Percentiles rank a stretch among this genome's conserved stretches.
These are phyloP conservation scores for Chloroceryle inda DNA, from an alignment of 2,797 vertebrate genomes.

Conservation along the genomic window DNA sequence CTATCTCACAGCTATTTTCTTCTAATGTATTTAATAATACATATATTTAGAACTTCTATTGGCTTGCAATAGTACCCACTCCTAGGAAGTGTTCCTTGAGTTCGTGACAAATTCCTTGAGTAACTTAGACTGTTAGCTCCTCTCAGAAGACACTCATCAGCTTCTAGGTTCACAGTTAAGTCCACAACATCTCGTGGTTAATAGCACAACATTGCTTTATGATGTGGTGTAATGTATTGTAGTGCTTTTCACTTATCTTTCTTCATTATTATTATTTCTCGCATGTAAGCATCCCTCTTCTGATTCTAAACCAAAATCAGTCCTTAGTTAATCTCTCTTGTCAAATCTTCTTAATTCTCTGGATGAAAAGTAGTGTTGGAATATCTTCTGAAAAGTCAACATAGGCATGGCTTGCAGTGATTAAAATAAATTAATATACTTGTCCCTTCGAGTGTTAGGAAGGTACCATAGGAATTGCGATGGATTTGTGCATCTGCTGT, in stretches of 20 bases:
- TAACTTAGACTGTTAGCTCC: background rate
- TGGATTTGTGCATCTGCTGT: fast-evolving
- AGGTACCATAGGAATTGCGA: background rate
- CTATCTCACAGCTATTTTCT: background rate
- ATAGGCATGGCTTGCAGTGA: background rate
- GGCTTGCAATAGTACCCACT: background rate
- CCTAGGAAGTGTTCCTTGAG: background rate
- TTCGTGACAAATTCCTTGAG: background rate
- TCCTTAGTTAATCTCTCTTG: constrained; percentile 6
- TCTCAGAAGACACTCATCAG: background rate
- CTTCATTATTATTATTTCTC: background rate
- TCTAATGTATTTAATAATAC: background rate
- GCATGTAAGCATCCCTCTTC: background rate
- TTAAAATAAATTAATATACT: background rate
- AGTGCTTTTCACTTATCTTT: background rate
- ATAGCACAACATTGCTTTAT: background rate
- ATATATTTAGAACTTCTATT: background rate
- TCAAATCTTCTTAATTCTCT: background rate
- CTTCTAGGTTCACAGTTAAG: background rate
- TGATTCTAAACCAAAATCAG: background rate
- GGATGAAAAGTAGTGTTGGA: background rate
- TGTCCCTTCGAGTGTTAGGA: background rate
- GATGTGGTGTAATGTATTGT: background rate
- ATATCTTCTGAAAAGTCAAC: background rate
- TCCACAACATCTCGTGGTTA: background rate